Percentiles rank a stretch among this genome's conserved stretches.
Evolutionary conservation across 2,888 invertebrate species (phyloP).

Genomic region (Drosophila koepferae): DNA sequence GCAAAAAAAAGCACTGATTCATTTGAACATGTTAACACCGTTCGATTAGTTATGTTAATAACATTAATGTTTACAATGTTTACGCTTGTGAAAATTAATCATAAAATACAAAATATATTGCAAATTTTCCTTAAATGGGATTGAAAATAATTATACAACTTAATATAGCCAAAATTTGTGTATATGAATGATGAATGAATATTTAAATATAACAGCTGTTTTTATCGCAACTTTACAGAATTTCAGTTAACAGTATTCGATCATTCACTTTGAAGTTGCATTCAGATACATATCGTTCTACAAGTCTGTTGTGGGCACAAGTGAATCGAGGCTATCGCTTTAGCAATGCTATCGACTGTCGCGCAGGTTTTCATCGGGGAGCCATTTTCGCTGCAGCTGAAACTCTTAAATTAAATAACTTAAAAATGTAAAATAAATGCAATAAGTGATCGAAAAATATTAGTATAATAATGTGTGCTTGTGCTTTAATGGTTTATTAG

Average conservation of each 20-base stretch:
- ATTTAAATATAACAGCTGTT: constrained; percentile 6
- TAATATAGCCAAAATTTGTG: background rate
- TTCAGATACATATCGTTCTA: constrained; percentile 1
- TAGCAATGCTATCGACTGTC: constrained; percentile 51
- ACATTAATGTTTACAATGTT: background rate
- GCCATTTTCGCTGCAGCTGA: constrained; percentile 65
- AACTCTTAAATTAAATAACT: constrained; percentile 61
- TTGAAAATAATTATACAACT: background rate
- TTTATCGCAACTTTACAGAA: background rate
- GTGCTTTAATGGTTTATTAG: constrained; percentile 48
- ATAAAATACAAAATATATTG: background rate
- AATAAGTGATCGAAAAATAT: constrained; percentile 33
- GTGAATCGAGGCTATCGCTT: constrained; percentile 35
- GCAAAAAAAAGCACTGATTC: background rate
- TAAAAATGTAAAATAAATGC: constrained; percentile 70
- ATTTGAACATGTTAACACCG: background rate
- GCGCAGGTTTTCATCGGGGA: constrained; percentile 59
- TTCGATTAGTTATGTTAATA: constrained; percentile 8
- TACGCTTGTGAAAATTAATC: background rate
- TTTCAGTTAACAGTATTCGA: constrained; percentile 23
- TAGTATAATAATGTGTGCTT: constrained; percentile 56
- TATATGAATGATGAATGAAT: no score
- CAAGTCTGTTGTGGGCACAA: background rate
- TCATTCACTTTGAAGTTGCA: background rate
- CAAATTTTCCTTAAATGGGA: background rate